phyloP scores from a whole-genome alignment of 2,888 invertebrate species.

The Synanthedon vespiformis region DNA sequence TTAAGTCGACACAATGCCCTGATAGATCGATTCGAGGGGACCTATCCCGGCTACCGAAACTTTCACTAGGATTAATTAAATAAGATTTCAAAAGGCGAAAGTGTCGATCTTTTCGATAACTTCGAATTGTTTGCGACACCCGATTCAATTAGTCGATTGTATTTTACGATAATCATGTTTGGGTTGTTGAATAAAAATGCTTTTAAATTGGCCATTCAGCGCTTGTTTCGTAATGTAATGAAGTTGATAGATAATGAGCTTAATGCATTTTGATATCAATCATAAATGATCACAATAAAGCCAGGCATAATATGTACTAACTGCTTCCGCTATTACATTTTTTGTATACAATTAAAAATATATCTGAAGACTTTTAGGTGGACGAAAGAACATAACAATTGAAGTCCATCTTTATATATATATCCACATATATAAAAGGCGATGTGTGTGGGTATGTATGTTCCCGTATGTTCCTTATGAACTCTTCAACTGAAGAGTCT shows the following conservation, averaged over 20 bases:
- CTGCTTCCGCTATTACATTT: too few species aligned
- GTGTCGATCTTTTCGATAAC: conserved; percentile 9
- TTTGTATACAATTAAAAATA: too few species aligned
- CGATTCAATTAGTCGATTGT: conserved; percentile 19
- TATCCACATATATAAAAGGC: too few species aligned
- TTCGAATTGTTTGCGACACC: conserved; percentile 14
- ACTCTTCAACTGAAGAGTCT: too few species aligned
- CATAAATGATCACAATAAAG: too few species aligned
- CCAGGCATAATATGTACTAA: too few species aligned
- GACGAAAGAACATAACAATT: too few species aligned
- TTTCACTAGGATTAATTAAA: conserved; percentile 41
- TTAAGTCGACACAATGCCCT: conserved; percentile 41
- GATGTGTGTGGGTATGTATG: too few species aligned
- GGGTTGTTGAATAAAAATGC: conserved; percentile 5
- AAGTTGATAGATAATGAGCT: background rate
- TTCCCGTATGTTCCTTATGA: too few species aligned
- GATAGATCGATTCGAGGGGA: conserved; percentile 32
- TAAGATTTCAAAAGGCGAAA: conserved; percentile 15
- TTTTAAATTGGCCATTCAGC: conserved; percentile 11
- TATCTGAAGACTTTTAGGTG: too few species aligned
- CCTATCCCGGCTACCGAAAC: conserved; percentile 17
- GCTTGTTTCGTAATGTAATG: conserved; percentile 7
- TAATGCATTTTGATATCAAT: too few species aligned
- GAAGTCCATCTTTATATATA: too few species aligned
- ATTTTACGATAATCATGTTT: conserved; percentile 9